Conservation (phyloP, 2,888 invertebrate species). For the Drosophila paracracens region DNA sequence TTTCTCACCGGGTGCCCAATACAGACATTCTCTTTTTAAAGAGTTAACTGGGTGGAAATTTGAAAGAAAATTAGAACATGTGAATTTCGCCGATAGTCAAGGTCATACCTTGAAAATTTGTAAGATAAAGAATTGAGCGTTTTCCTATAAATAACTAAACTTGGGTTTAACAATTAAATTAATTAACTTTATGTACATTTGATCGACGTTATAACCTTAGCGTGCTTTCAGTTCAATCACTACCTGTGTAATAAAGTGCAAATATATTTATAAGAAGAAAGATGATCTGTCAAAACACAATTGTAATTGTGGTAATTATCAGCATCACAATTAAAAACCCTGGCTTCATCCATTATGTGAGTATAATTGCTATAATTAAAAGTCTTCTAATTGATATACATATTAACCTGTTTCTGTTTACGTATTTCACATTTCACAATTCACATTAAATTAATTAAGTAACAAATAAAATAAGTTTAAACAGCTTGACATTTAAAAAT, state of each 20-base stretch:
- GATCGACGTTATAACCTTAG: slow-evolving; percentile 43
- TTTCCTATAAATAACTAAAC: neutral
- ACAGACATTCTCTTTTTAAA: slow-evolving; percentile 2
- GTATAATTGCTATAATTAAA: neutral
- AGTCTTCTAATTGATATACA: neutral
- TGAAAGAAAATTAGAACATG: neutral
- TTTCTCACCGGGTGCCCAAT: neutral
- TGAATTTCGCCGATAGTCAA: neutral
- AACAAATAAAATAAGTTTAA: neutral
- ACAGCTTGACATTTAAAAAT: neutral
- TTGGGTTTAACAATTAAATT: neutral
- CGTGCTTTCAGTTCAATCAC: neutral
- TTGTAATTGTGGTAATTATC: slow-evolving; percentile 18
- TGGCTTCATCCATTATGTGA: neutral
- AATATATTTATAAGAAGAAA: neutral
- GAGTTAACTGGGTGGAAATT: neutral
- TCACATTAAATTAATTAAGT: neutral
- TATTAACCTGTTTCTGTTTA: neutral
- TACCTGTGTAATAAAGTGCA: neutral
- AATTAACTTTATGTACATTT: neutral
- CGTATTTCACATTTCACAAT: neutral
- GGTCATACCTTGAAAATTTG: neutral
- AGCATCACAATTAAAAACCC: slow-evolving; percentile 1
- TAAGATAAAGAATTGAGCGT: neutral
- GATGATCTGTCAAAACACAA: slow-evolving; percentile 5